Evolutionary conservation across 2,888 invertebrate genomes (phyloP).

Genomic region (Heliconius hortense): DNA sequence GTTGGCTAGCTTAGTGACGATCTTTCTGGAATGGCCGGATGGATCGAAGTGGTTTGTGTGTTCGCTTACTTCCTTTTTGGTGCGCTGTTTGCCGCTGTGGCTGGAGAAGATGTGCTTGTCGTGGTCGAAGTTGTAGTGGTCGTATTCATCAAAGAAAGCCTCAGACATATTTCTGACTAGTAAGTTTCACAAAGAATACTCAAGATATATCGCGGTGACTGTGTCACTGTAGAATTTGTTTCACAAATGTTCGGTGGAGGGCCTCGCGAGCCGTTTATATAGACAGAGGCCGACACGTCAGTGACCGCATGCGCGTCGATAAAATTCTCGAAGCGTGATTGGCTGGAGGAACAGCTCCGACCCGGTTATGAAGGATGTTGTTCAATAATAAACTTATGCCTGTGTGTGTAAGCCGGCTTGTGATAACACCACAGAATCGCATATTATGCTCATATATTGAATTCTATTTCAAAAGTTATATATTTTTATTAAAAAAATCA

Average conservation of each 20-base stretch:
- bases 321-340: constrained; percentile 69
- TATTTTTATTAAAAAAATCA: no score
- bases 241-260: constrained; percentile 58
- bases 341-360: constrained; percentile 60
- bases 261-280: constrained; percentile 60
- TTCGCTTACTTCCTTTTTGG: constrained; percentile 92
- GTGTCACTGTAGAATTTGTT: constrained; percentile 58
- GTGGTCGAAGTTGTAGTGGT: constrained; percentile 96
- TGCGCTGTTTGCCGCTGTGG: constrained; percentile 94
- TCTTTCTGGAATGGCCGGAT: constrained; percentile 95
- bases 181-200: constrained; percentile 52
- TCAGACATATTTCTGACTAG: constrained; percentile 87
- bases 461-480: no score
- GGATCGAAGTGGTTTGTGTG: constrained; percentile 97
- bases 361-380: constrained; percentile 68
- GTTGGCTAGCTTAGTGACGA: constrained; percentile 91
- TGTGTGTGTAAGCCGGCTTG: constrained; percentile 65
- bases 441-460: constrained; percentile 31
- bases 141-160: constrained; percentile 93
- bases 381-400: constrained; percentile 59
- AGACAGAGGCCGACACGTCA: constrained; percentile 67
- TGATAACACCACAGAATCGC: constrained; percentile 49
- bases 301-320: constrained; percentile 80
- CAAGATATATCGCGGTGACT: constrained; percentile 54
- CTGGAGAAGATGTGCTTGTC: constrained; percentile 94